Conservation (phyloP, 1,140 invertebrate genomes). For the Drosophila sproati region DNA sequence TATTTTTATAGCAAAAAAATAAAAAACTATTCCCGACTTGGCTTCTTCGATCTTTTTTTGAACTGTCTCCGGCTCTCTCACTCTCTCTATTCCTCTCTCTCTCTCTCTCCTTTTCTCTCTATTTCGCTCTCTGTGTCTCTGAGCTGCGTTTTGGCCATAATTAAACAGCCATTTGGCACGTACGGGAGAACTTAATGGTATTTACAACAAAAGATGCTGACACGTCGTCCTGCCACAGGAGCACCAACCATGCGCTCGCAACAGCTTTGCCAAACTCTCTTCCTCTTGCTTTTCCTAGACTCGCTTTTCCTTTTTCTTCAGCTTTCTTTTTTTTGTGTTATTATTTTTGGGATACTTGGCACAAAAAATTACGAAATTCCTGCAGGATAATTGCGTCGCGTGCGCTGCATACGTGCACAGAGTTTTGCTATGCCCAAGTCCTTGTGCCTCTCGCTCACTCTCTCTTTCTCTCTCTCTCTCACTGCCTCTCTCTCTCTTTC, state of each 20-base stretch:
- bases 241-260: slow-evolving; percentile 5
- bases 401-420: slow-evolving; percentile 51
- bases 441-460: not conserved
- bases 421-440: slow-evolving; percentile 8
- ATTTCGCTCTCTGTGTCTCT: not conserved
- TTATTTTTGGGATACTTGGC: slow-evolving; percentile 3
- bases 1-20: slow-evolving; percentile 20
- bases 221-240: slow-evolving; percentile 34
- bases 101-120: too few species aligned
- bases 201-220: slow-evolving; percentile 68
- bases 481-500: not conserved
- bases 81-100: not conserved
- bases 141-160: slow-evolving; percentile 50
- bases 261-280: not conserved
- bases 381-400: slow-evolving; percentile 67
- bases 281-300: not conserved
- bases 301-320: slow-evolving; percentile 12
- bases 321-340: too few species aligned
- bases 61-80: not conserved
- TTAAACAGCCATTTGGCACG: slow-evolving; percentile 77
- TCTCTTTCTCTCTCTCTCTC: not conserved
- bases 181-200: slow-evolving; percentile 70
- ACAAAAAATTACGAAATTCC: slow-evolving; percentile 71
- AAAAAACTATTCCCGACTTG: slow-evolving; percentile 3
- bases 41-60: not conserved